Evolutionary conservation across 1,140 invertebrate species (phyloP).

Genomic region (Brachionus rotundiformis): DNA sequence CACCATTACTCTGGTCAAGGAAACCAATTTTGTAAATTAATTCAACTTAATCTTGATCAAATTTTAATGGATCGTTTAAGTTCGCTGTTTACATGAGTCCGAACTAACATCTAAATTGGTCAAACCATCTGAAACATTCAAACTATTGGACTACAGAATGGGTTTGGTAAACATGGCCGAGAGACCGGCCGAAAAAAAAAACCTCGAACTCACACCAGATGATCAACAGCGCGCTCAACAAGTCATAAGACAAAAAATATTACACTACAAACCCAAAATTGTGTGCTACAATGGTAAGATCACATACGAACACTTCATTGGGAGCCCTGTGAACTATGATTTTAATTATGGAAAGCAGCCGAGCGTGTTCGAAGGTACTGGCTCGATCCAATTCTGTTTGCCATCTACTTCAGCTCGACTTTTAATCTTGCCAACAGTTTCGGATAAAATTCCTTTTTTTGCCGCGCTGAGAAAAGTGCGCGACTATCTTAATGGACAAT

Average conservation of each 20-base stretch:
- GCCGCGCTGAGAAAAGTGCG: slow-evolving; percentile 87
- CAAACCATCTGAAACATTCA: slow-evolving; percentile 2
- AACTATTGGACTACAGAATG: not conserved
- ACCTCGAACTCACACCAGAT: slow-evolving; percentile 68
- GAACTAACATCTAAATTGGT: not conserved
- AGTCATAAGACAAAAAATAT: slow-evolving; percentile 84
- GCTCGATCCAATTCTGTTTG: slow-evolving; percentile 96
- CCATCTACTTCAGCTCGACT: slow-evolving; percentile 93
- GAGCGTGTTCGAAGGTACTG: slow-evolving; percentile 84
- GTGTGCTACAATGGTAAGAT: slow-evolving; percentile 97
- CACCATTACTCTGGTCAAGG: slow-evolving; percentile 97
- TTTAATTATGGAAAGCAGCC: slow-evolving; percentile 93
- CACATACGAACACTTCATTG: slow-evolving; percentile 65
- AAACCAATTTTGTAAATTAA: slow-evolving; percentile 85
- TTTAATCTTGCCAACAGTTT: slow-evolving; percentile 86
- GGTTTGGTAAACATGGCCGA: slow-evolving; percentile 46
- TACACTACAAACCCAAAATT: slow-evolving; percentile 89
- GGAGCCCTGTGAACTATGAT: slow-evolving; percentile 84
- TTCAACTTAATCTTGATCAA: slow-evolving; percentile 84
- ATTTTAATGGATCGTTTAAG: slow-evolving; percentile 82
- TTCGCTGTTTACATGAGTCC: slow-evolving; percentile 57
- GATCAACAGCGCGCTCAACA: slow-evolving; percentile 95
- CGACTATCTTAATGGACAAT: slow-evolving; percentile 87
- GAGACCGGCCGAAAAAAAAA: not conserved
- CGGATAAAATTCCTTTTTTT: slow-evolving; percentile 96